These are phyloP conservation scores for Scaptomyza cyrtandrae DNA, from an alignment of 2,888 invertebrate genomes.

Conservation along the genomic window DNA sequence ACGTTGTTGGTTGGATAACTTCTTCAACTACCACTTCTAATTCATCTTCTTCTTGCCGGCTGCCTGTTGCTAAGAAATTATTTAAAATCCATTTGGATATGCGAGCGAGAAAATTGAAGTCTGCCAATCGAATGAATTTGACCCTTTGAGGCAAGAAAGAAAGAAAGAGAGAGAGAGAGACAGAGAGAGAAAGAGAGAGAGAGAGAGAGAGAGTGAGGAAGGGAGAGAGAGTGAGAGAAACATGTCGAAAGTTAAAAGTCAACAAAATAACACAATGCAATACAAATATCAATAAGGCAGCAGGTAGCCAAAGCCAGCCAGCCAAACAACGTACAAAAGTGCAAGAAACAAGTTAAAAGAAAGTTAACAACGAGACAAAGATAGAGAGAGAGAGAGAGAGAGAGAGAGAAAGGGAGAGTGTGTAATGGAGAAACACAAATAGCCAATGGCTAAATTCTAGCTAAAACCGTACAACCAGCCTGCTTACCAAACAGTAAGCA, in stretches of 20 bases:
- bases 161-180: neutral
- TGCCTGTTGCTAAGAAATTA: constrained; percentile 60
- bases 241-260: constrained; percentile 69
- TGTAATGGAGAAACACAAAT: constrained; percentile 56
- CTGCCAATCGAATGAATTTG: constrained; percentile 33
- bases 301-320: constrained; percentile 28
- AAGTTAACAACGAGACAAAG: constrained; percentile 76
- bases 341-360: constrained; percentile 78
- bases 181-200: constrained; percentile 9
- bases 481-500: constrained; percentile 6
- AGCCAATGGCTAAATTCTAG: constrained; percentile 66
- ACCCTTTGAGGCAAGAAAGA: constrained; percentile 22
- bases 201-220: too few relatives aligned
- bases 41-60: neutral
- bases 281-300: constrained; percentile 75
- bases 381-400: constrained; percentile 1
- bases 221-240: constrained; percentile 6
- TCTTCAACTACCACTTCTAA: neutral
- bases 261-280: constrained; percentile 75
- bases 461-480: constrained; percentile 13
- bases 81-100: constrained; percentile 64
- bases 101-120: constrained; percentile 41
- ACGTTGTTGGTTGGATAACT: neutral
- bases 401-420: neutral
- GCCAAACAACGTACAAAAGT: constrained; percentile 56